phyloP scores from a whole-genome alignment of 2,113 vertebrate species.

The Mastomys coucha region DNA sequence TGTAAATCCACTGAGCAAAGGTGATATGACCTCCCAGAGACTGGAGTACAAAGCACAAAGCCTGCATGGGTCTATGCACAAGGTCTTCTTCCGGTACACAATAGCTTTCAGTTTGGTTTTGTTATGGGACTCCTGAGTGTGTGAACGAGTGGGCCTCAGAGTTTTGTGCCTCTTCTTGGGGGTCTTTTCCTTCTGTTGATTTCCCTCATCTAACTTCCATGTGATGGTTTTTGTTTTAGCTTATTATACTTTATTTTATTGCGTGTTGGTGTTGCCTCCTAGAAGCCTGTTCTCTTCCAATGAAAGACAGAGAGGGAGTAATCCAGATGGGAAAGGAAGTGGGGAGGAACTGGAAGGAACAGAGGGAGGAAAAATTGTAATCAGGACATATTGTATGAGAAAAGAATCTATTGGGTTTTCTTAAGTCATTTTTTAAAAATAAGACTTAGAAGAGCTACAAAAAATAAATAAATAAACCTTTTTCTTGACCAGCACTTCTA shows the following conservation, averaged over 20 bases:
- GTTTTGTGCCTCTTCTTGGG: not conserved
- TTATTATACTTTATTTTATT: not conserved
- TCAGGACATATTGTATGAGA: not conserved
- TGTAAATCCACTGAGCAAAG: not conserved
- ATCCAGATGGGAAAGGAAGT: not conserved
- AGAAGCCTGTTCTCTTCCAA: not conserved
- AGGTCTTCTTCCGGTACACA: not conserved
- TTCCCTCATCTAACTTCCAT: not conserved
- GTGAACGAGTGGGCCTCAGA: not conserved
- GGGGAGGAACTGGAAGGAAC: not conserved
- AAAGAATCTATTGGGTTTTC: too few species aligned
- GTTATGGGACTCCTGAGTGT: not conserved
- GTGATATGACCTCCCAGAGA: not conserved
- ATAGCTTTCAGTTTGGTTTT: not conserved
- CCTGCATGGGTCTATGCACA: not conserved
- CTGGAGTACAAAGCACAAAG: not conserved
- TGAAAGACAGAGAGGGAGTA: not conserved
- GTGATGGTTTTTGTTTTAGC: not conserved
- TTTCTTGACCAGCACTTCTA: not conserved
- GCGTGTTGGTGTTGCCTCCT: not conserved
- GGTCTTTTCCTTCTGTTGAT: not conserved
- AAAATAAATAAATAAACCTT: not conserved
- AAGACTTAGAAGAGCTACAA: not conserved
- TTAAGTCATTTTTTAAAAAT: too few species aligned
- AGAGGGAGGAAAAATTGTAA: not conserved